Conservation (phyloP, 1,140 invertebrate species). For the Pseudomyrmex dendroicus region DNA sequence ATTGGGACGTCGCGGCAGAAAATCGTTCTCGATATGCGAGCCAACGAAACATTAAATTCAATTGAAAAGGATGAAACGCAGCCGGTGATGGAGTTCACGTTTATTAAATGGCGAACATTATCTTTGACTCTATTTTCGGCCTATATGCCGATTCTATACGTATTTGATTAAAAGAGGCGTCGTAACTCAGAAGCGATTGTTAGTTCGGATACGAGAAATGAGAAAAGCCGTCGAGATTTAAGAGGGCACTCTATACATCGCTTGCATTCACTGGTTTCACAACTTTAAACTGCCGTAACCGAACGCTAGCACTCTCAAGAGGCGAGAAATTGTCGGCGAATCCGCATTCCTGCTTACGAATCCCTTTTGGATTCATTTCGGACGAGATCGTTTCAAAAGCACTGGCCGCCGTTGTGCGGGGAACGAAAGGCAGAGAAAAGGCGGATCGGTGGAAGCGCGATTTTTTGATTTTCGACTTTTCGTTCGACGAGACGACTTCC, state of each 20-base stretch:
- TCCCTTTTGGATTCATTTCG: conserved; percentile 41
- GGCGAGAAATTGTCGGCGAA: conserved; percentile 59
- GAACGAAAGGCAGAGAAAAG: conserved; percentile 30
- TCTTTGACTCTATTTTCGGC: background rate
- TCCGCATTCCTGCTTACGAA: conserved; percentile 37
- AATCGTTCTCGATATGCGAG: conserved; percentile 54
- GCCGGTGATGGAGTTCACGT: background rate
- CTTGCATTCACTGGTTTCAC: conserved; percentile 39
- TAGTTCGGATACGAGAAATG: conserved; percentile 33
- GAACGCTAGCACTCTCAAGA: conserved; percentile 53
- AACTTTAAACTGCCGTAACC: conserved; percentile 52
- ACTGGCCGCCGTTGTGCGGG: conserved; percentile 36
- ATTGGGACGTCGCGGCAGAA: conserved; percentile 21
- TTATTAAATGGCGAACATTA: no score
- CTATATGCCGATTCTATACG: background rate
- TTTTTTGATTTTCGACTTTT: conserved; percentile 71
- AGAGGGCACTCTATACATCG: conserved; percentile 55
- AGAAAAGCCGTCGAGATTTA: conserved; percentile 42
- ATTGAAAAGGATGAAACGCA: conserved; percentile 8
- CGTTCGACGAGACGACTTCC: background rate
- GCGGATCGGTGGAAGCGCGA: conserved; percentile 48
- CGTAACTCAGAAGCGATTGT: conserved; percentile 27
- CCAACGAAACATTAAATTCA: conserved; percentile 25
- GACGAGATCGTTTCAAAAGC: conserved; percentile 46
- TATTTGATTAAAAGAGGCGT: conserved; percentile 40